phyloP scores from a whole-genome alignment of 1,140 invertebrate genomes.

The Penaeus vannamei region DNA sequence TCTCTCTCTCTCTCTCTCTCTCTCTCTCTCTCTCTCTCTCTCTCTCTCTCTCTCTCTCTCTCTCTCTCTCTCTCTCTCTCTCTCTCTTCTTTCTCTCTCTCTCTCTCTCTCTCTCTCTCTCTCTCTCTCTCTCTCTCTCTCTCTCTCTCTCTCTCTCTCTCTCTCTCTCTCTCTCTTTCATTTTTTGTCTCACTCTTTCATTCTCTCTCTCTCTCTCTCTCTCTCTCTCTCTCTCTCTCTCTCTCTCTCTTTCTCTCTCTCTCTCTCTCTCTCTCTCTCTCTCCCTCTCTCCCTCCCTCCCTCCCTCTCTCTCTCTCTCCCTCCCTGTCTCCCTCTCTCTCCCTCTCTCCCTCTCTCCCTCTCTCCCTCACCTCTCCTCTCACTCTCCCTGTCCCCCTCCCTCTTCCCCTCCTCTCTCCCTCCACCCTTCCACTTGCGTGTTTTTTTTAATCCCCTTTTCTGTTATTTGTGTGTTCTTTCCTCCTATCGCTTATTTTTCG shows the following conservation, averaged over 20 bases:
- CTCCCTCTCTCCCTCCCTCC: too few relatives aligned
- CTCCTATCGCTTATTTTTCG: too few relatives aligned
- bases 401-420: background rate
- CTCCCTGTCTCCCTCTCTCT: too few relatives aligned
- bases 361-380: background rate
- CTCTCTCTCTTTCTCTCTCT: background rate
- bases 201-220: slow-evolving; percentile 17
- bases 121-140: slow-evolving; percentile 38
- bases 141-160: slow-evolving; percentile 29
- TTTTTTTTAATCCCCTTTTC: too few relatives aligned
- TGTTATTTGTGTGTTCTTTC: too few relatives aligned
- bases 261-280: too few relatives aligned
- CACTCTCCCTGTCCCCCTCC: background rate
- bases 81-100: background rate
- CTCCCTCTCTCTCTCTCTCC: too few relatives aligned
- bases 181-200: background rate
- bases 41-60: too few relatives aligned
- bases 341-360: too few relatives aligned
- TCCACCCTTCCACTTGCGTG: too few relatives aligned
- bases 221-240: background rate
- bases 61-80: too few relatives aligned
- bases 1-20: background rate
- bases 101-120: slow-evolving; percentile 20
- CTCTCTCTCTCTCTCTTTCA: background rate
- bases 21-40: background rate